These are phyloP conservation scores for Spea multiplicata DNA, from an alignment of 2,113 vertebrate species.

Conservation along the genomic window DNA sequence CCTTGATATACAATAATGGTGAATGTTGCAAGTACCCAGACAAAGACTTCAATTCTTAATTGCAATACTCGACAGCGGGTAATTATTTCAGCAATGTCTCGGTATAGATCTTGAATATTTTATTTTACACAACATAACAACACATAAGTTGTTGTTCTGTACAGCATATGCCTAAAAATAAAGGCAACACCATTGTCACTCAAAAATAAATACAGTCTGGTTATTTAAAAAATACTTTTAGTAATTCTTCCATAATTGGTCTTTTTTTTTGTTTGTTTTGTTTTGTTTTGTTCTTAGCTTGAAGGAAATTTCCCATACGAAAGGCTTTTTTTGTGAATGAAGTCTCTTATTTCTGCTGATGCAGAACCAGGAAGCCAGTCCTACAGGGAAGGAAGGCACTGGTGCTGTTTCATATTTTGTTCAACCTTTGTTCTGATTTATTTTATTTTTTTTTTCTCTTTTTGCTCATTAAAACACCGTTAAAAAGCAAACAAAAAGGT, in stretches of 20 bases:
- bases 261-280: constrained; percentile 39
- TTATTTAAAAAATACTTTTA: constrained; percentile 84
- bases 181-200: constrained; percentile 75
- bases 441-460: constrained; percentile 48
- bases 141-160: constrained; percentile 83
- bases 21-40: too few species aligned
- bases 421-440: constrained; percentile 43
- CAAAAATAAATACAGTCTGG: constrained; percentile 73
- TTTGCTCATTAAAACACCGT: constrained; percentile 51
- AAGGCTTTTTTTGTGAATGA: constrained; percentile 79
- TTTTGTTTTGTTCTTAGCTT: constrained; percentile 52
- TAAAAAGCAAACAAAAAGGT: constrained; percentile 44
- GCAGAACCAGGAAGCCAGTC: constrained; percentile 64
- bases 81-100: constrained; percentile 59
- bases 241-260: constrained; percentile 71
- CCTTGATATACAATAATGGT: too few species aligned
- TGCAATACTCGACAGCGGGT: not conserved
- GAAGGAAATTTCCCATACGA: constrained; percentile 72
- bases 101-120: constrained; percentile 69
- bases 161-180: constrained; percentile 83
- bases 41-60: too few species aligned
- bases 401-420: constrained; percentile 64
- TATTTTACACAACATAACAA: constrained; percentile 92
- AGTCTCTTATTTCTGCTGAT: constrained; percentile 59
- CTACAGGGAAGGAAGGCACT: constrained; percentile 80